A percentile compares a stretch with the other conserved stretches of the same genome.
Evolutionary conservation across 1,140 invertebrate species (phyloP).

Genomic region (Sipha flava): DNA sequence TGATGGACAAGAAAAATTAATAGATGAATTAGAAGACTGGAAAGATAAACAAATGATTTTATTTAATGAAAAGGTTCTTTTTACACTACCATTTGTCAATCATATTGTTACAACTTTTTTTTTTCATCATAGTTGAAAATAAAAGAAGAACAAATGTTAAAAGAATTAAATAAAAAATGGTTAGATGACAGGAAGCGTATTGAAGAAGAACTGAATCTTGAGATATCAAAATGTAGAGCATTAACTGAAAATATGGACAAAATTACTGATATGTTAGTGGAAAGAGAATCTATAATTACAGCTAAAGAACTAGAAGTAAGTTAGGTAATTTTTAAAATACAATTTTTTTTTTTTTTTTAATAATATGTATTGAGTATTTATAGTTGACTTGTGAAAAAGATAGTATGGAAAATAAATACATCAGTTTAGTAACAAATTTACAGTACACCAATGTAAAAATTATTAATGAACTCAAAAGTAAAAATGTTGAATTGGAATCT

Average conservation of each 20-base stretch:
- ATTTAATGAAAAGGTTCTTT: constrained; percentile 12
- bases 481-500: neutral
- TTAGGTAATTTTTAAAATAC: neutral
- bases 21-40: neutral
- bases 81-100: neutral
- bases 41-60: neutral
- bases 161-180: constrained; percentile 12
- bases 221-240: neutral
- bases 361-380: neutral
- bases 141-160: neutral
- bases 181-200: neutral
- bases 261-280: neutral
- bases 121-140: neutral
- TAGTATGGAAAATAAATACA: neutral
- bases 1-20: neutral
- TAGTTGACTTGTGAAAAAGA: neutral
- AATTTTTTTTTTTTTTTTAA: neutral
- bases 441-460: neutral
- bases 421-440: neutral
- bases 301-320: constrained; percentile 14
- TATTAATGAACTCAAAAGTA: neutral
- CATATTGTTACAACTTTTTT: neutral
- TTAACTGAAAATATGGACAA: neutral
- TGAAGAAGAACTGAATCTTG: neutral
- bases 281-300: neutral